Base-by-base conservation (phyloP, 1,140 invertebrate genomes). In the Nylanderia fulva region DNA sequence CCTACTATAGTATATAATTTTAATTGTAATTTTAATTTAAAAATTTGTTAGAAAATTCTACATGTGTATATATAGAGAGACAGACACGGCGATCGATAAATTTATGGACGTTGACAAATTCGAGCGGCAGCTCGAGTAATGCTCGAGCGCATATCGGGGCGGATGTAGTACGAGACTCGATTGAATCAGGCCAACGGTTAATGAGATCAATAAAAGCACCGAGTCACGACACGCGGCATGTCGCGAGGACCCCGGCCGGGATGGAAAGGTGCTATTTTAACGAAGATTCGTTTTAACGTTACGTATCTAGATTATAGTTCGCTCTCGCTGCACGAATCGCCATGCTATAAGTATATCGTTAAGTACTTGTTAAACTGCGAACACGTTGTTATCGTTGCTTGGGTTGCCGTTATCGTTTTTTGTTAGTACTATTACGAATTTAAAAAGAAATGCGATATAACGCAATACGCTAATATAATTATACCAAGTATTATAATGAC, bases 191-290 rank as follows among this genome's bases (percentile, higher is more conserved):
- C 36, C 52, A 82, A 42, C 24, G 36, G 52, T 82, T 72, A 82
- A 72, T 56, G 77, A 82, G 42, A 74, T 45, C 76, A 39, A 80
- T 48, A 60, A 66, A 68, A 68, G 76, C 48, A 82, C 13, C 45
- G 52, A 42, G 63, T 60, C 66, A 72, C 52, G 52, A 56, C 48
- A 66, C 18, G 45, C 45, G 56, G 56, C 56, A 56, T 33, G 77
- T 24, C 61, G 39, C 45, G 85, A 69, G 74, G 29, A 82, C 56
- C 74, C 61, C 48, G 45, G 61, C 8, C 58, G 42, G 48, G 60
- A 72, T 79, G 42, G 74, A 80, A 89, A 89, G 88, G 88, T 89
- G 88, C 87, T 89, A 89, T 86, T 89, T 89, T 86, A 60, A 33
- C 66, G 33, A 84, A 80, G 42, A 64, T 89, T 82, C 52, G 64